Percentiles rank a stretch among this genome's conserved stretches.
phyloP scores from a whole-genome alignment of 2,888 invertebrate genomes.

The Lithophane leautieri region DNA sequence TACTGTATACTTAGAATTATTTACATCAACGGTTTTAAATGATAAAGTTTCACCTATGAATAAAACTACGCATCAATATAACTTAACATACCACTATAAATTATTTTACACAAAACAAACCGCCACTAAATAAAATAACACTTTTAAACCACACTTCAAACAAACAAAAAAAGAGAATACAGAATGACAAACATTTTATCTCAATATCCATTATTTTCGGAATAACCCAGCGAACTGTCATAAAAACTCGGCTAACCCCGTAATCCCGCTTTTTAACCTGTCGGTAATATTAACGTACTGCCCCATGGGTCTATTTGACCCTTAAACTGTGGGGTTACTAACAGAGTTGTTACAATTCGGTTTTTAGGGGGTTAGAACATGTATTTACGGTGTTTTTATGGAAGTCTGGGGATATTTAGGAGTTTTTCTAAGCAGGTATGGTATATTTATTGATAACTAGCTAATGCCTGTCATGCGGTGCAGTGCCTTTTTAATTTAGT shows the following conservation, averaged over 20 bases:
- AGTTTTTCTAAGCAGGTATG: neutral
- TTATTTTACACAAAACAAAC: slow-evolving; percentile 8
- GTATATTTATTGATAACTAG: neutral
- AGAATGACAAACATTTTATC: slow-evolving; percentile 35
- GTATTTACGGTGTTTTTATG: neutral
- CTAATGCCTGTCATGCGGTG: too few relatives aligned
- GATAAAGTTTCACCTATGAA: neutral
- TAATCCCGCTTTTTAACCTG: slow-evolving; percentile 59
- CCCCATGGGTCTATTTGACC: slow-evolving; percentile 62
- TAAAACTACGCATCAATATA: slow-evolving; percentile 7
- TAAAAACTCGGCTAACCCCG: slow-evolving; percentile 58
- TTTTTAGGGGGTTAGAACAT: slow-evolving; percentile 29
- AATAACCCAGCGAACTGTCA: slow-evolving; percentile 58
- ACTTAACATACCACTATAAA: neutral
- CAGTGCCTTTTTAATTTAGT: too few relatives aligned
- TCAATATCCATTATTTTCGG: slow-evolving; percentile 51
- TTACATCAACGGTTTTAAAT: too few relatives aligned
- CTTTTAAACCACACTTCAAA: slow-evolving; percentile 14
- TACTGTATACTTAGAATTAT: too few relatives aligned
- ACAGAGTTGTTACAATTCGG: slow-evolving; percentile 44
- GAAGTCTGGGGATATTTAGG: slow-evolving; percentile 6
- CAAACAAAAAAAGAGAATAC: slow-evolving; percentile 3
- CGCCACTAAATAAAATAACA: slow-evolving; percentile 13
- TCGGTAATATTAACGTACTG: slow-evolving; percentile 50
- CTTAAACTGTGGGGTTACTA: slow-evolving; percentile 52